Evolutionary conservation across 1,140 invertebrate genomes (phyloP), one percentile per base, ranked within the genome.

Genomic region (Drosophila serrata): DNA sequence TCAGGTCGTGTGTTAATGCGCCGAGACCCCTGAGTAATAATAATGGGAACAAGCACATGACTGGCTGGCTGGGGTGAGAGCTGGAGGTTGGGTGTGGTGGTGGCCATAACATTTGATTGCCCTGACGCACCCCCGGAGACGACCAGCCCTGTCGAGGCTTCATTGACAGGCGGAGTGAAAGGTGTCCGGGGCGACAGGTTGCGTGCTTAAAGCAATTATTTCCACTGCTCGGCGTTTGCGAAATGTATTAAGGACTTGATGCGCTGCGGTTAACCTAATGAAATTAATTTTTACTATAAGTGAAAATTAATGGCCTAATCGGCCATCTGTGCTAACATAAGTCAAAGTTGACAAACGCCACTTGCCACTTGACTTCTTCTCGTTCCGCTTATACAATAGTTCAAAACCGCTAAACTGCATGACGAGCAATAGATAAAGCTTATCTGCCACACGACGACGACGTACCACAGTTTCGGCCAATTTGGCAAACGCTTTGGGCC

Each of bases 171-270:
- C 33, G 24, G 49, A 42, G 40, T 31, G 67, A 42, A 55, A 69
- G 42, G 68, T 56, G 48, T 69, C 13, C 43, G 42, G 40, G 61
- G 55, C 70, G 76, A 64, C 75, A 59, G 76, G 74, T 78, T 79
- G 76, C 76, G 76, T 79, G 76, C 55, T 37, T 13, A 11, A 79
- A 79, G 29, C 59, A 79, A 79, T 79, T 79, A 79, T 35, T 56
- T 56, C 33, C 43, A 13, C 65, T 40, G 27, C 33, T 31, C 65
- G 39, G 12, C 35, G 49, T 55, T 61, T 78, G 49, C 37, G 9
- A 70, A 79, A 79, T 79, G 59, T 64, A 79, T 64, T 64, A 73
- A 51, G 17, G 58, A 73, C 56, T 45, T 57, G 68, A 35, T 70
- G 19, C 31, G 51, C 57, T 64, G 75, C 53, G 56, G 76, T 55